A percentile compares a stretch with the other conserved stretches of the same genome.
phyloP scores from a whole-genome alignment of 2,113 vertebrate species.

The Grallaria varia region DNA sequence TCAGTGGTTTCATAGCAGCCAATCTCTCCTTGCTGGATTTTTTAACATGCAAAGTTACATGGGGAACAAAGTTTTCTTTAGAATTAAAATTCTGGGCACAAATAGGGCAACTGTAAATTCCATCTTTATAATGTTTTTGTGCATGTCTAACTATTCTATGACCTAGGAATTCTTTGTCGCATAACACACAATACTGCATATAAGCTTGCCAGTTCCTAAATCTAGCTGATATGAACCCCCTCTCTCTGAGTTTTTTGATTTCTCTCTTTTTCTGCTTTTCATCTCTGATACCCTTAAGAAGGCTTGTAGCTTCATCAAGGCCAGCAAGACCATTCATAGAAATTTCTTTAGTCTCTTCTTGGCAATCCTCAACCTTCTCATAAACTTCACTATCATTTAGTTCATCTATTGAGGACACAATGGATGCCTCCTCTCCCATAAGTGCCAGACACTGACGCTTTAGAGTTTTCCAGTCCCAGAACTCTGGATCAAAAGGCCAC shows the following conservation, averaged over 20 bases:
- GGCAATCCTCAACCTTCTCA: slow-evolving; percentile 81
- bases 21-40: slow-evolving; percentile 93
- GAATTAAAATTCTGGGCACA: slow-evolving; percentile 90
- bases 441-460: slow-evolving; percentile 93
- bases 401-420: slow-evolving; percentile 95
- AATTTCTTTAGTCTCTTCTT: slow-evolving; percentile 73
- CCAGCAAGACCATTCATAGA: slow-evolving; percentile 79
- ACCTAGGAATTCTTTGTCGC: slow-evolving; percentile 96
- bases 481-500: slow-evolving; percentile 98
- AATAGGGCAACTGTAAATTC: slow-evolving; percentile 92
- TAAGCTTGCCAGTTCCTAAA: slow-evolving; percentile 98
- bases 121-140: slow-evolving; percentile 90
- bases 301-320: slow-evolving; percentile 77
- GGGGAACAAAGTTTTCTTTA: slow-evolving; percentile 91
- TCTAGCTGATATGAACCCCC: slow-evolving; percentile 91
- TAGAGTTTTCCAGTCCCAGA: slow-evolving; percentile 98
- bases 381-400: slow-evolving; percentile 91
- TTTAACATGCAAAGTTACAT: slow-evolving; percentile 95
- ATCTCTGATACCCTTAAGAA: slow-evolving; percentile 80
- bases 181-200: slow-evolving; percentile 98
- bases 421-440: slow-evolving; percentile 97
- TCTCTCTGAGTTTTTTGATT: slow-evolving; percentile 89
- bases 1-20: slow-evolving; percentile 89
- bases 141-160: slow-evolving; percentile 96
- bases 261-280: slow-evolving; percentile 88